Base-by-base conservation (phyloP, 2,888 invertebrate genomes). In the Diaprepes abbreviatus region DNA sequence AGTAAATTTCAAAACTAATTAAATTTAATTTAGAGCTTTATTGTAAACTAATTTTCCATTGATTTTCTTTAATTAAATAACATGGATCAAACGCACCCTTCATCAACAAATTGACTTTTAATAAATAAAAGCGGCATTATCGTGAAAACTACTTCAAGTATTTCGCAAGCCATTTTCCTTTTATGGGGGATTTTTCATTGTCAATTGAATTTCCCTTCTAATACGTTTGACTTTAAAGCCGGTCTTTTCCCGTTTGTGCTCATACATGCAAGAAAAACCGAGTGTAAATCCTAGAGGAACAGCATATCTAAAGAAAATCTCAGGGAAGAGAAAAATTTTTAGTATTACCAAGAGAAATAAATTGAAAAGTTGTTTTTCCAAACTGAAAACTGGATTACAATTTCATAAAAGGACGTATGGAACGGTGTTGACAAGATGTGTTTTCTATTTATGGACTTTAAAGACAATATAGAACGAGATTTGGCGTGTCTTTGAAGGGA, bases 201-300 rank as follows among this genome's bases (percentile, higher is more conserved):
- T 78, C 77, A 78, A 77, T 75, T 74, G 76, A 78, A 78, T 78
- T 78, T 77, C 71, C 75, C 40, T 72, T 68, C 75, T 76, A 75
- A 79, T 79, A 79, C 74, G 75, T 79, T 77, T 76, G 74, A 70
- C 72, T 70, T 63, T 64, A 73, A 75, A 75, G 65, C 74, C 74
- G 31, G 45, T 71, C 66, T 59, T 57, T 57, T 65, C 59, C 66
- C 48, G 16, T 10, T 16, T 14, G 48, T 50, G 48, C 48, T 50
- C 66, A 66, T 58, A 59, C 66, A 59, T 52, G 66, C 54, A 52
- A 31, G 43, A 24, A 43, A 48, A 58, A 38, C 28, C 62, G 67
- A 63, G 68, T 62, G 68, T 48, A 68, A 68, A 68, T 68, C 68
- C 68, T 68, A 68, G 63, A 68, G 68, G 67, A 68, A 68, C 63